Percentiles rank a stretch among this genome's conserved stretches.
Conservation (phyloP, 2,888 invertebrate species). For the Mayetiola destructor region DNA sequence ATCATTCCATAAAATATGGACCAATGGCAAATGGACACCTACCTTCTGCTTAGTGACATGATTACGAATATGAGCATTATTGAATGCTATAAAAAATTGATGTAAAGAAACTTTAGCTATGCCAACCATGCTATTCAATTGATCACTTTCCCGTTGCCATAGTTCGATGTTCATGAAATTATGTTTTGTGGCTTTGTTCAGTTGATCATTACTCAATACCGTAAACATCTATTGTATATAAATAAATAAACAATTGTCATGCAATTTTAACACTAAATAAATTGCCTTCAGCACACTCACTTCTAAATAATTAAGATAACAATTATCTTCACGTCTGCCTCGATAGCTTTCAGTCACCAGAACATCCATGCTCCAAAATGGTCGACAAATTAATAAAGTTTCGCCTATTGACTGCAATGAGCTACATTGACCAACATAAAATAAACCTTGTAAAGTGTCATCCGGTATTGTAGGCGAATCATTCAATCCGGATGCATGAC, state of each 20-base stretch:
- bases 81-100: constrained; percentile 44
- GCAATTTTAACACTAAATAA: neutral
- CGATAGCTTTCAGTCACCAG: constrained; percentile 22
- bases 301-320: constrained; percentile 28
- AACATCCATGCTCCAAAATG: constrained; percentile 30
- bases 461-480: neutral
- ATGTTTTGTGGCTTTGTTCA: constrained; percentile 40
- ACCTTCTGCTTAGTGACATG: constrained; percentile 42
- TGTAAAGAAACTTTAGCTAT: constrained; percentile 42
- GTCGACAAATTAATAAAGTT: constrained; percentile 25
- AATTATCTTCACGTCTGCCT: constrained; percentile 15
- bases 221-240: constrained; percentile 37
- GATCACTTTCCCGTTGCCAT: constrained; percentile 32
- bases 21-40: constrained; percentile 11
- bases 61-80: constrained; percentile 35
- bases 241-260: constrained; percentile 11
- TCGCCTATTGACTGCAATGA: constrained; percentile 18
- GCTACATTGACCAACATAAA: constrained; percentile 26
- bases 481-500: neutral
- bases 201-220: constrained; percentile 39
- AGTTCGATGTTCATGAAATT: constrained; percentile 42
- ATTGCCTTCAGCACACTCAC: constrained; percentile 18
- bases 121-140: constrained; percentile 32
- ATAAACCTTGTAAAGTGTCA: constrained; percentile 23
- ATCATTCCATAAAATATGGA: neutral